Base-by-base conservation (phyloP, 2,888 invertebrate genomes). In the Pseudanteris insignis region DNA sequence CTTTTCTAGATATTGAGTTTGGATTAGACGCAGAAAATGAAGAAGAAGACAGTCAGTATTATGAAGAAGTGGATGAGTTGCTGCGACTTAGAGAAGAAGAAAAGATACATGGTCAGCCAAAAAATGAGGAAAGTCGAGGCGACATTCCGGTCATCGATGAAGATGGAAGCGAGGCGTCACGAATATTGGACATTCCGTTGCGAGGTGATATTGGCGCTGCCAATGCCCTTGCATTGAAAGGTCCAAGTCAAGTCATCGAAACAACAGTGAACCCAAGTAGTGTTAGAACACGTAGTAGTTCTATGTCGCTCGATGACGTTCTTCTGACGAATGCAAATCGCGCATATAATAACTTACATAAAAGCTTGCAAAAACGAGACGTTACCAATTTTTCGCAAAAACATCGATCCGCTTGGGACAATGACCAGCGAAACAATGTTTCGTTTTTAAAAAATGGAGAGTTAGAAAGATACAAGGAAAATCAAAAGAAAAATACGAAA, bases 41-140 rank as follows among this genome's bases (percentile, higher is more conserved):
- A 3, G 65, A 65, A 2, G 68, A 69, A 1, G 68, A 70, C 1
- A 65, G 63, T 2, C 59, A 63, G 41, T 53, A 47, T 43, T 70
- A 73, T 48, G 75, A 76, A 33, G 75, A 74, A 43, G 67, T 70
- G 63, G 77, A 77, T 44, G 76, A 75, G 34, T 48, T 75, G 7
- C 7, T 74, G 21, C 73, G 69, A 13, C 40, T 75, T 4, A 71
- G 63, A 34, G 67, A 64, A 40, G 41, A 67, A 11, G 71, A 71
- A 29, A 57, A 63, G 8, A 64, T 48, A 2, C 63, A 64, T 4
- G 51, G 59, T 7, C 54, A 47, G 5, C 34, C 55, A 8, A 57
- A 57, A 28, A 43, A 24, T 3, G 67, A 46, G 26, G 63, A 43
- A 43, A 71, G 66, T 15, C 67, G 78, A 0, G 77, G 73, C 10